Percentiles rank a stretch among this genome's conserved stretches.
Evolutionary conservation across 1,140 invertebrate genomes (phyloP).

Genomic region (Megathymus violae): DNA sequence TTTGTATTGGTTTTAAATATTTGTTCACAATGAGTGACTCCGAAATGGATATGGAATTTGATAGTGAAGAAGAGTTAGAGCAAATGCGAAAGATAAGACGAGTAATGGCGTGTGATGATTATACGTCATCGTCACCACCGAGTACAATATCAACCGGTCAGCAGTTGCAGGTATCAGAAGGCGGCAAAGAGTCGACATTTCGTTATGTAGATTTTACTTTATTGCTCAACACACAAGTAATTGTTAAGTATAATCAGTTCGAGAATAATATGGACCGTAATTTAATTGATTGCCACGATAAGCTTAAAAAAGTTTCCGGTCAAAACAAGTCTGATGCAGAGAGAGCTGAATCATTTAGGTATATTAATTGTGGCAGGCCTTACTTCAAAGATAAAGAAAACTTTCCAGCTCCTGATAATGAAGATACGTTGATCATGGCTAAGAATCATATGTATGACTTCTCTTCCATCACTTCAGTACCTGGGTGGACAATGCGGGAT

Average conservation of each 20-base stretch:
- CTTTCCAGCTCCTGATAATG: slow-evolving; percentile 66
- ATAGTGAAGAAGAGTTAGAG: slow-evolving; percentile 54
- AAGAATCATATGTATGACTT: slow-evolving; percentile 68
- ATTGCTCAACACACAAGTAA: slow-evolving; percentile 60
- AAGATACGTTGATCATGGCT: slow-evolving; percentile 60
- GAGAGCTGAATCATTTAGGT: slow-evolving; percentile 51
- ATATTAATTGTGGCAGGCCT: slow-evolving; percentile 63
- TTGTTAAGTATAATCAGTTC: no score
- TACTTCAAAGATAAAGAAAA: slow-evolving; percentile 68
- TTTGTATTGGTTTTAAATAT: no score
- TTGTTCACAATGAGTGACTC: slow-evolving; percentile 43
- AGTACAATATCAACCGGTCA: slow-evolving; percentile 3
- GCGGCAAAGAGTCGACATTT: not conserved
- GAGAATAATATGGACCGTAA: slow-evolving; percentile 58
- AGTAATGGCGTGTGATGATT: slow-evolving; percentile 38
- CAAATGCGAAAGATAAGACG: slow-evolving; percentile 56
- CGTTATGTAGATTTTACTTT: slow-evolving; percentile 31
- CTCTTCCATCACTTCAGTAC: slow-evolving; percentile 50
- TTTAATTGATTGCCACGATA: slow-evolving; percentile 56
- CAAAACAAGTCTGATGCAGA: slow-evolving; percentile 31
- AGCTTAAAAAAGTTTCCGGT: slow-evolving; percentile 45
- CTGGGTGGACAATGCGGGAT: slow-evolving; percentile 70
- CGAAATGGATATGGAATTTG: slow-evolving; percentile 44
- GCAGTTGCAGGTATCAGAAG: not conserved
- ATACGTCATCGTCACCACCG: slow-evolving; percentile 9